Base-by-base conservation (phyloP, 2,888 invertebrate species). In the Bugula neritina region DNA sequence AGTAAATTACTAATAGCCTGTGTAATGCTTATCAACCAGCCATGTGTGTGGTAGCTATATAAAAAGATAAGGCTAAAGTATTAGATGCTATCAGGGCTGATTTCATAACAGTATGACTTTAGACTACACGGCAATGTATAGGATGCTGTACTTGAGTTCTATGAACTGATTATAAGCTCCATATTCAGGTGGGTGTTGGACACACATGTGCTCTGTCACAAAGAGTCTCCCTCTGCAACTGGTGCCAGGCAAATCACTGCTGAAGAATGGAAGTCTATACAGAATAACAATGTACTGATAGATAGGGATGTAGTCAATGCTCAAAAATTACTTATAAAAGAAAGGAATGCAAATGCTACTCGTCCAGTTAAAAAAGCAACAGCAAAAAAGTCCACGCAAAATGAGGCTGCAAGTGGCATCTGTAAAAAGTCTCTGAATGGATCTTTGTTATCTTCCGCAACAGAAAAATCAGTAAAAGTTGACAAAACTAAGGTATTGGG, bases 151-250 rank as follows among this genome's bases (percentile, higher is more conserved):
- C n/a, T n/a, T n/a, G n/a, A n/a, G n/a, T n/a, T n/a, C n/a, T n/a
- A n/a, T n/a, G n/a, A n/a, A n/a, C n/a, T n/a, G n/a, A n/a, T n/a
- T n/a, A n/a, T n/a, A n/a, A n/a, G n/a, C n/a, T 63, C 3, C 31
- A 10, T 27, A 63, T 63, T 5, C n/a, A 63, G 63, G 34, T 63
- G 63, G 63, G 63, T 31, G 31, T n/a, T 63, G 31, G 63, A 63
- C 5, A 63, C 63, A 21, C 63, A 63, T 31, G 31, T 31, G 10
- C 63, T 17, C 3, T 63, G 63, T 63, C 63, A 63, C 34, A 63
- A 63, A 63, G 63, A 63, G n/a, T 13, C 27, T 10, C 29, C 34
- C 2, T 27, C 10, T 25, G 63, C 27, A 13, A 31, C 5, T 3
- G 27, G n/a, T 63, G 63, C 63, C 27, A 25, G 63, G n/a, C 63